phyloP scores from a whole-genome alignment of 2,888 invertebrate species.

The Lycia hirtaria region DNA sequence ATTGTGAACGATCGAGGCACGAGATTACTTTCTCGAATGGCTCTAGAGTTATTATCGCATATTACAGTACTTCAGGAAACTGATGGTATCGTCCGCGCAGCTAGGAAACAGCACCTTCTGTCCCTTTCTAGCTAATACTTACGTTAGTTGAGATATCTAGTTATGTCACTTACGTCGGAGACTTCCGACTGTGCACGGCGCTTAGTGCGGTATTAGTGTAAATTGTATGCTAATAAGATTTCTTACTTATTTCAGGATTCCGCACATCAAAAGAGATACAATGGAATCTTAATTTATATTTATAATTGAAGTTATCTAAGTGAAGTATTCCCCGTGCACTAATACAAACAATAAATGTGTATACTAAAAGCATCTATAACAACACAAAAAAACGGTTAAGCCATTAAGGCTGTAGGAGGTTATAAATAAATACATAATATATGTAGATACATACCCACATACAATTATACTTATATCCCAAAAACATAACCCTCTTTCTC shows the following conservation, averaged over 20 bases:
- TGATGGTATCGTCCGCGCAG: slow-evolving; percentile 61
- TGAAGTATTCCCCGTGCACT: too few relatives aligned
- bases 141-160: slow-evolving; percentile 38
- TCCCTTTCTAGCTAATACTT: slow-evolving; percentile 49
- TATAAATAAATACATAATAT: too few relatives aligned
- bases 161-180: slow-evolving; percentile 44
- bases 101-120: slow-evolving; percentile 56
- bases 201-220: background rate
- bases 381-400: too few relatives aligned
- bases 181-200: slow-evolving; percentile 19
- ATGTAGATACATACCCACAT: too few relatives aligned
- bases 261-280: too few relatives aligned
- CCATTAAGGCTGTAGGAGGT: too few relatives aligned
- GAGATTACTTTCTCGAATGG: slow-evolving; percentile 63
- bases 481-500: too few relatives aligned
- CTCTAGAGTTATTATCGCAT: slow-evolving; percentile 46
- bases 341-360: too few relatives aligned
- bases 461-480: too few relatives aligned
- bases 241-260: background rate
- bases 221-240: background rate
- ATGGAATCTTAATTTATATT: too few relatives aligned
- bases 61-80: slow-evolving; percentile 55
- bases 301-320: too few relatives aligned
- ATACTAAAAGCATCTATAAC: too few relatives aligned
- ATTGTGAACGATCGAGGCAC: slow-evolving; percentile 30